A percentile compares a stretch with the other conserved stretches of the same genome.
Evolutionary conservation across 2,888 invertebrate species (phyloP).

Genomic region (Lasioglossum oenotherae): DNA sequence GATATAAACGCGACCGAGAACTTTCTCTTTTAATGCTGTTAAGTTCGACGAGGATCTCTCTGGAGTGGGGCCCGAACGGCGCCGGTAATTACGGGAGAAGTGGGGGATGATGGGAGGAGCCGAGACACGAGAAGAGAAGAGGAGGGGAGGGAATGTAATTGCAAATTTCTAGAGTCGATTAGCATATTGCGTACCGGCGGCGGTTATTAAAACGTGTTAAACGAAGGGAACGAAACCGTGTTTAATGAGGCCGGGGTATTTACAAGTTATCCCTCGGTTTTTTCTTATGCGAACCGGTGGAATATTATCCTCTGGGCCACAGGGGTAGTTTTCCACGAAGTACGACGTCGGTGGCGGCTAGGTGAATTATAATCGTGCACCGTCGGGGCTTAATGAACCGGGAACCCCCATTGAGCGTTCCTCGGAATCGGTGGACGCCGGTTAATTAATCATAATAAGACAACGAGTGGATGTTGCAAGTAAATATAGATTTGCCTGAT

Average conservation of each 20-base stretch:
- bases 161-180: conserved; percentile 55
- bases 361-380: conserved; percentile 39
- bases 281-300: not conserved
- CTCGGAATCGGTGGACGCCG: conserved; percentile 28
- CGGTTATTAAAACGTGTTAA: conserved; percentile 50
- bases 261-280: conserved; percentile 25
- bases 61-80: conserved; percentile 10
- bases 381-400: conserved; percentile 40
- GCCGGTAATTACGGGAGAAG: conserved; percentile 38
- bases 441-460: conserved; percentile 48
- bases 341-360: not conserved
- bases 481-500: conserved; percentile 2
- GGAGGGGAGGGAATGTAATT: conserved; percentile 37
- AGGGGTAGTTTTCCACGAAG: conserved; percentile 12
- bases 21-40: conserved; percentile 25
- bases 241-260: conserved; percentile 45
- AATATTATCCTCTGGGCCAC: conserved; percentile 18
- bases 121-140: not conserved
- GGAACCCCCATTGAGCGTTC: conserved; percentile 37
- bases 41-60: conserved; percentile 25
- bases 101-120: not conserved
- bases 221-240: conserved; percentile 45
- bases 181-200: conserved; percentile 43
- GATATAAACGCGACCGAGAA: not conserved
- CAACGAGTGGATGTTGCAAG: conserved; percentile 10